Conservation (phyloP, 2,797 vertebrate species). For the Aselliscus stoliczkanus region DNA sequence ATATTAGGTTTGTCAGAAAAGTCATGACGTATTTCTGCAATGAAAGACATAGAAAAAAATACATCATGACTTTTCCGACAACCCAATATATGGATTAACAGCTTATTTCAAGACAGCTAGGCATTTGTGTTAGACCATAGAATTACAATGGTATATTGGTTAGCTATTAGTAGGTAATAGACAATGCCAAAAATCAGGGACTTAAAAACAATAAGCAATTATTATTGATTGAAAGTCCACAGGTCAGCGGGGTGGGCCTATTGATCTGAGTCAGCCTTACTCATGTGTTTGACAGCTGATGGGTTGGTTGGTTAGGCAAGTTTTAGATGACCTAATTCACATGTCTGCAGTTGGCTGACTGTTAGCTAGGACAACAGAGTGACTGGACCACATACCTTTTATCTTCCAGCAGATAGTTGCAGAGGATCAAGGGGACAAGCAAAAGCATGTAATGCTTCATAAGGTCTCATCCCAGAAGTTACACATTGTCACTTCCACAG, state of each 20-base stretch:
- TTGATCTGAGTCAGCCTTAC: neutral
- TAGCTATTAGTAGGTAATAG: neutral
- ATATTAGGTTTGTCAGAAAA: too few relatives aligned
- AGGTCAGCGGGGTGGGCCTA: neutral
- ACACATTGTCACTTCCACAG: neutral
- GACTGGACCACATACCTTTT: neutral
- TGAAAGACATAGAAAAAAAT: too few relatives aligned
- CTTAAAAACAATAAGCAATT: neutral
- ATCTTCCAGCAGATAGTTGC: neutral
- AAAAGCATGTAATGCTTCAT: neutral
- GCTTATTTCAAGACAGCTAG: neutral
- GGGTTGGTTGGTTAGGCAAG: neutral
- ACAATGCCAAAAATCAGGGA: neutral
- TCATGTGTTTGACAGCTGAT: neutral
- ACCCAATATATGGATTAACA: neutral
- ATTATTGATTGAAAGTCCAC: neutral
- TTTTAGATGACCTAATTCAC: neutral
- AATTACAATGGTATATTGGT: neutral
- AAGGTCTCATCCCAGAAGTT: neutral
- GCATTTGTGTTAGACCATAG: neutral
- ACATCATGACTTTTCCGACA: too few relatives aligned
- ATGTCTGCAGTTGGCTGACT: neutral
- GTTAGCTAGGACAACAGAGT: neutral
- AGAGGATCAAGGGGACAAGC: neutral
- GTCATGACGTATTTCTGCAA: too few relatives aligned